Conservation (phyloP, 2,113 vertebrate species). For the Nothoprocta pentlandii region DNA sequence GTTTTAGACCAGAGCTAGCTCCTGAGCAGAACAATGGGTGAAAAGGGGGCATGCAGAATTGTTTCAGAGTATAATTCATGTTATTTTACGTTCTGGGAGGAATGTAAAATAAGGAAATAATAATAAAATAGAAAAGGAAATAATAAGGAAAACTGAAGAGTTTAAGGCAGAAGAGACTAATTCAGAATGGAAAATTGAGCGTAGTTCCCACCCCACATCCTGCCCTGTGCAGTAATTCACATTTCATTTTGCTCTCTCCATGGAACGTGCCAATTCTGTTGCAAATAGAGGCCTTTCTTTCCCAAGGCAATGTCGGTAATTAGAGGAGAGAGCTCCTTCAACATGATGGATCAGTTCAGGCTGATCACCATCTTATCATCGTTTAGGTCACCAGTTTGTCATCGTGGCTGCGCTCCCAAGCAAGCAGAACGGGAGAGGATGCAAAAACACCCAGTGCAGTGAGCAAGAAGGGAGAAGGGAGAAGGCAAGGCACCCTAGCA, state of each 20-base stretch:
- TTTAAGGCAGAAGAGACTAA: background rate
- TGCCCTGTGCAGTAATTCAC: rapidly evolving
- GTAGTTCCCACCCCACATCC: background rate
- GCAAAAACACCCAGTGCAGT: background rate
- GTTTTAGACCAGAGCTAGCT: background rate
- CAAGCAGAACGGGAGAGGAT: background rate
- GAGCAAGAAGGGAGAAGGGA: constrained; percentile 21
- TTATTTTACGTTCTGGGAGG: background rate
- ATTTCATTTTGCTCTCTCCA: background rate
- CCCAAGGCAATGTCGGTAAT: background rate
- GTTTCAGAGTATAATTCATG: background rate
- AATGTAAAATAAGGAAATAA: background rate
- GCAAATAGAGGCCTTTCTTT: background rate
- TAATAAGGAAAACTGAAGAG: background rate
- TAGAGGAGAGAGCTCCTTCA: background rate
- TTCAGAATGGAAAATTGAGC: background rate
- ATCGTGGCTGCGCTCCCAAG: background rate
- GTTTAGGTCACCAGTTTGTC: background rate
- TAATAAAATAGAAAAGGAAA: too few species aligned
- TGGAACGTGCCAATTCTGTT: background rate
- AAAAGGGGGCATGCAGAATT: background rate
- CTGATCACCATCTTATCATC: background rate
- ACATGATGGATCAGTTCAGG: background rate
- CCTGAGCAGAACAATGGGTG: background rate
- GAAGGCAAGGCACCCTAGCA: background rate